A percentile compares a stretch with the other conserved stretches of the same genome.
Evolutionary conservation across 1,140 invertebrate genomes (phyloP).

Genomic region (Bicyclus anynana): DNA sequence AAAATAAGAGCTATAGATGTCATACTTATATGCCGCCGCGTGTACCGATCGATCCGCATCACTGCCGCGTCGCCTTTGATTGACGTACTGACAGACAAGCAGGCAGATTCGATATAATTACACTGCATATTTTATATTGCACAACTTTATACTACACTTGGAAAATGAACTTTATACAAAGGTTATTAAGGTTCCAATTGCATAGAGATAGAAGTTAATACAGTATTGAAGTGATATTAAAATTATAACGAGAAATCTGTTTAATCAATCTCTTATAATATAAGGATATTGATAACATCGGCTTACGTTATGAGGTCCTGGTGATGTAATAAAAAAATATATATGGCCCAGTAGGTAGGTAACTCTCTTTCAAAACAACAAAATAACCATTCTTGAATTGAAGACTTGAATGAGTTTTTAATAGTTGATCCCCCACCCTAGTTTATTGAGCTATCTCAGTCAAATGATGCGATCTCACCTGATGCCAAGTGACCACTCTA

Average conservation of each 20-base stretch:
- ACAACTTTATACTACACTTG: conserved; percentile 23
- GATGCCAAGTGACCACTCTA: too few relatives aligned
- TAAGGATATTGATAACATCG: conserved; percentile 24
- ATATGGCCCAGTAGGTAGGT: neutral
- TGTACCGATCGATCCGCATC: conserved; percentile 28
- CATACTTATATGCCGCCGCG: neutral
- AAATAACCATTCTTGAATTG: neutral
- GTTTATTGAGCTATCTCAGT: too few relatives aligned
- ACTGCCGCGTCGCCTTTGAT: conserved; percentile 52
- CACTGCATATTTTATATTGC: conserved; percentile 66
- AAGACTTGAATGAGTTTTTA: too few relatives aligned
- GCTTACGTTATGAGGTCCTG: conserved; percentile 1
- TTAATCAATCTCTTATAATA: conserved; percentile 30
- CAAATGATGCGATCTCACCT: too few relatives aligned
- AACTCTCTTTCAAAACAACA: neutral
- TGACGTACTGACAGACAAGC: conserved; percentile 63
- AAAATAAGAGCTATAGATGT: neutral
- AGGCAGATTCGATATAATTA: conserved; percentile 71
- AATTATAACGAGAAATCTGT: conserved; percentile 29
- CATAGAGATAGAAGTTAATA: neutral
- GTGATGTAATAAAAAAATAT: neutral
- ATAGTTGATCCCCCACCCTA: too few relatives aligned
- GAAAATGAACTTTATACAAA: conserved; percentile 6
- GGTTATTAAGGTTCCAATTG: conserved; percentile 5
- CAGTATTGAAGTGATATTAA: conserved; percentile 16